Percentiles rank a stretch among this genome's conserved stretches.
Evolutionary conservation across 2,797 vertebrate species (phyloP).

Genomic region (Avahi laniger): DNA sequence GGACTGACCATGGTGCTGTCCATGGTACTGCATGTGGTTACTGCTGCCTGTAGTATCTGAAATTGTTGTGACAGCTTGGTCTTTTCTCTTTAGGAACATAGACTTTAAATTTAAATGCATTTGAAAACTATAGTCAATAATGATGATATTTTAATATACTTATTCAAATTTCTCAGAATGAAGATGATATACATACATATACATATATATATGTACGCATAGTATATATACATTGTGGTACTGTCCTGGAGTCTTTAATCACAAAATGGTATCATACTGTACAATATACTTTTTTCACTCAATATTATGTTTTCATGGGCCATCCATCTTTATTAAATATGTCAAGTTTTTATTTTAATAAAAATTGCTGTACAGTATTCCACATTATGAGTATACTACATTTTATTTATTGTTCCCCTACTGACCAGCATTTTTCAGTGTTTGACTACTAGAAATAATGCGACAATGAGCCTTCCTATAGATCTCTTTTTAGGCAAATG

Average conservation of each 20-base stretch:
- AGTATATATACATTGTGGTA: not conserved
- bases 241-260: conserved; percentile 25
- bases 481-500: not conserved
- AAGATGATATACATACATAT: not conserved
- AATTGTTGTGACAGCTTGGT: not conserved
- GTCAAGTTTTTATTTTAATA: conserved; percentile 39
- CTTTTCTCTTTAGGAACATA: not conserved
- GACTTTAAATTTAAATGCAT: conserved; percentile 20
- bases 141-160: not conserved
- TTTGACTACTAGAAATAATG: not conserved
- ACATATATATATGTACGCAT: not conserved
- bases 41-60: not conserved
- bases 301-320: not conserved
- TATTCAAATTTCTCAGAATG: not conserved
- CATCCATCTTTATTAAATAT: not conserved
- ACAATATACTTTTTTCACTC: not conserved
- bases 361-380: conserved; percentile 22
- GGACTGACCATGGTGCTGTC: conserved; percentile 31
- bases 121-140: conserved; percentile 1
- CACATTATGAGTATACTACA: not conserved
- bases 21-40: not conserved
- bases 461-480: not conserved
- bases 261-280: not conserved
- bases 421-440: not conserved
- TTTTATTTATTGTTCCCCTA: conserved; percentile 19